A percentile compares a stretch with the other conserved stretches of the same genome.
Evolutionary conservation across 2,888 invertebrate genomes (phyloP).

Genomic region (Zootermopsis nevadensis): DNA sequence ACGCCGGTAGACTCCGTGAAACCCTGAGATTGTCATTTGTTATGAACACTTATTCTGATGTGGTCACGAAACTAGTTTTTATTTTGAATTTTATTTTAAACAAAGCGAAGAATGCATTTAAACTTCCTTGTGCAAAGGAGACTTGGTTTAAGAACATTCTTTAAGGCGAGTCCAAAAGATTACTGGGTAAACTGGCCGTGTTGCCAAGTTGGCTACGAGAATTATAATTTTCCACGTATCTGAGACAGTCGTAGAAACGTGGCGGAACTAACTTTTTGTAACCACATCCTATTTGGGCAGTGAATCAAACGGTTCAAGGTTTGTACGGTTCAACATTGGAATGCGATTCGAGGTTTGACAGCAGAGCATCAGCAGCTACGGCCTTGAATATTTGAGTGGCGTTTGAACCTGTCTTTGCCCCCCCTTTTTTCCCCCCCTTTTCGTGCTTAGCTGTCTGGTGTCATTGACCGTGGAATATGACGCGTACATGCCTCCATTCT

Average conservation of each 20-base stretch:
- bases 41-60: too few species aligned
- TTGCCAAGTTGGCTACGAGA: constrained; percentile 4
- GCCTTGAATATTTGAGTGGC: constrained; percentile 18
- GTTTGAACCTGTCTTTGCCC: not conserved
- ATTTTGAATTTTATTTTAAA: constrained; percentile 2
- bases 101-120: not conserved
- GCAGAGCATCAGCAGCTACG: not conserved
- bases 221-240: not conserved
- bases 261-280: not conserved
- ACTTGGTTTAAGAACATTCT: constrained; percentile 15
- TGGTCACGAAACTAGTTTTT: not conserved
- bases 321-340: not conserved
- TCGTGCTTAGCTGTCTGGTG: not conserved
- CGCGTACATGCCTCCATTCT: not conserved
- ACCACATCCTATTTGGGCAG: not conserved
- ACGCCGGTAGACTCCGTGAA: too few species aligned
- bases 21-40: too few species aligned
- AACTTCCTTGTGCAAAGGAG: constrained; percentile 1
- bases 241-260: not conserved
- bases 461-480: constrained; percentile 23
- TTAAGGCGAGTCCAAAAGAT: constrained; percentile 18
- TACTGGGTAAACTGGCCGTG: constrained; percentile 19
- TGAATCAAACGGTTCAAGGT: not conserved
- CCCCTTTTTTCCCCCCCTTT: not conserved
- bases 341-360: constrained; percentile 2